Base-by-base conservation (phyloP, 2,797 vertebrate species). In the Leptoclinus maculatus region DNA sequence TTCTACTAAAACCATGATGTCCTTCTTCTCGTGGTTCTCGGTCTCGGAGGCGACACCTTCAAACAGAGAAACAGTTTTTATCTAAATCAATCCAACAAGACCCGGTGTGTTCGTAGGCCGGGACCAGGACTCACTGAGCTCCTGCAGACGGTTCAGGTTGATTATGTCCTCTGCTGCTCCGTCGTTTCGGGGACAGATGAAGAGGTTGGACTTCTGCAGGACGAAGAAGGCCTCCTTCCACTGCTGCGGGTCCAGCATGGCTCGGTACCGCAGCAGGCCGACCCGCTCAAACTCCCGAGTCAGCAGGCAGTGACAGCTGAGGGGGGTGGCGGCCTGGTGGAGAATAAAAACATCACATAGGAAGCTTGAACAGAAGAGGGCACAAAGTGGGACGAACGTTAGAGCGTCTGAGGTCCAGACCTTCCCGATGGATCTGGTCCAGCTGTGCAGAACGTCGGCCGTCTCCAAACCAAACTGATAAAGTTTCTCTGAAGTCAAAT, bases 151-250 rank as follows among this genome's bases (percentile, higher is more conserved):
- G 69, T 97, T 97, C 27, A 99, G 95, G 93, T 99, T 98, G 85
- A 99, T 95, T 86, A 97, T 98, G 91, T 99, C 98, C 85, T 99
- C 98, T 0, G 97, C 96, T 0, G 96, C 96, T 0, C 96, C 95
- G 0, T 97, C 96, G 5, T 95, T 96, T 0, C 91, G 75, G 0
- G 98, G 97, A 75, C 98, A 99, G 87, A 99, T 95, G 92, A 98
- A 98, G 59, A 99, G 97, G 85, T 98, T 98, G 58, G 96, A 96
- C 90, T 98, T 98, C 91, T 98, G 97, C 82, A 99, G 95, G 80
- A 99, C 96, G 83, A 98, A 99, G 78, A 96, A 97, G 38, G 96
- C 98, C 66, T 95, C 94, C 90, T 96, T 97, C 98, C 98, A 99
- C 86, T 95, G 92, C 88, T 96, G 96, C 0, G 97, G 96, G 87